Evolutionary conservation across 2,113 vertebrate genomes (phyloP).

Genomic region (Hystrix cristata): DNA sequence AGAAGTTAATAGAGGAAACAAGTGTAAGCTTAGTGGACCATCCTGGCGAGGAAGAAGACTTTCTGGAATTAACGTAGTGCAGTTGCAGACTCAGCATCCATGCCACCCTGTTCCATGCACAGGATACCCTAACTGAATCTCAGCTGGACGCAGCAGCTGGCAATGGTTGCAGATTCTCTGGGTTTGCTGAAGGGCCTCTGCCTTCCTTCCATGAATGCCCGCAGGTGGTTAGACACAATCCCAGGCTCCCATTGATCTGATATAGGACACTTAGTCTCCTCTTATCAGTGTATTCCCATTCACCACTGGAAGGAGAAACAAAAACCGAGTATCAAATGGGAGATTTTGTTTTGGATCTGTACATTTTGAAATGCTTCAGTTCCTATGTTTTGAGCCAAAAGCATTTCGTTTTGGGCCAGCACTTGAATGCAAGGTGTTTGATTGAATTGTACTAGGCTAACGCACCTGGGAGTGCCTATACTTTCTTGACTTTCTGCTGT

Average conservation of each 20-base stretch:
- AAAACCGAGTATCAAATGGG: background rate
- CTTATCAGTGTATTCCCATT: fast-evolving
- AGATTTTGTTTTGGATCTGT: background rate
- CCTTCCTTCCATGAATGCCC: background rate
- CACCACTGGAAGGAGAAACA: background rate
- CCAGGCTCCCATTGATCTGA: background rate
- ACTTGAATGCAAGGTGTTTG: background rate
- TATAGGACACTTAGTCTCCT: background rate
- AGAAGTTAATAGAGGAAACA: background rate
- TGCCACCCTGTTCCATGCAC: background rate
- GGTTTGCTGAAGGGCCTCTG: background rate
- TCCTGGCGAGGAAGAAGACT: background rate
- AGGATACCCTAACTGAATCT: background rate
- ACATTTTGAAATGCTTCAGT: background rate
- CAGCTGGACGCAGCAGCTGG: background rate
- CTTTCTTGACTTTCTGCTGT: background rate
- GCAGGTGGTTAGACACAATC: background rate
- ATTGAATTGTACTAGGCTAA: background rate
- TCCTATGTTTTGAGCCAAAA: background rate
- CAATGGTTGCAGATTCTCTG: background rate
- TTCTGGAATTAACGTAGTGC: background rate
- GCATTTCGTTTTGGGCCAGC: background rate
- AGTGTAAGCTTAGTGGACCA: background rate
- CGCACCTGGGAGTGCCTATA: background rate
- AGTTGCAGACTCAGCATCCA: background rate